Evolutionary conservation across 2,113 vertebrate genomes (phyloP), one percentile per base, ranked within the genome.

Genomic region (Hiodon tergisus): DNA sequence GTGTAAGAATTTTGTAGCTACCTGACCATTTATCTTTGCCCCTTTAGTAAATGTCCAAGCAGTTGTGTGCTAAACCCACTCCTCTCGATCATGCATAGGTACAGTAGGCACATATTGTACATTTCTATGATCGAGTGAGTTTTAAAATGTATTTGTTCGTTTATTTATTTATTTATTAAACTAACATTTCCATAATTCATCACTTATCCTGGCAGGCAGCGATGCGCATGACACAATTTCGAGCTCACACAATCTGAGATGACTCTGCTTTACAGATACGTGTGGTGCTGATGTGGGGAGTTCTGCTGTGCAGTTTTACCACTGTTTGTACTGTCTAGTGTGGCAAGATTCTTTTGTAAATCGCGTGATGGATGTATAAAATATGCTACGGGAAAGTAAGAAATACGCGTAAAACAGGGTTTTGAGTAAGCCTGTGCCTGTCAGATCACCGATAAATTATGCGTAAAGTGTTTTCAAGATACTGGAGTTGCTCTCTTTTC

Each of bases 201-300:
- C 5, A 52, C n/a, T 31, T 57, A 7, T 73, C 17, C 86, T 88
- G 79, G 77, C 78, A 88, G 89, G 85, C 83, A 14, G 87, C 84
- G 83, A 86, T 84, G 78, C 72, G 14, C 54, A 7, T 53, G 67
- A 57, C 72, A 74, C 68, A 72, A 68, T 79, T 62, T 67, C 57
- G 66, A 52, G 5, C 79, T 74, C 58, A 48, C 72, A 11, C 66
- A 66, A 67, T 69, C 58, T 53, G 69, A 66, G 7, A 75, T 48
- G 16, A 80, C 79, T 70, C 17, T 74, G 78, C 75, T 76, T 78
- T 75, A 84, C 84, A 80, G 78, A 72, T 69, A 78, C 67, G 82
- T 79, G 83, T 82, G 86, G 81, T 85, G 83, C 87, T 87, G 86
- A 89, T 87, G 86, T 81, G 80, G 80, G 82, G 81, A 84, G 71